phyloP scores from a whole-genome alignment of 2,113 vertebrate genomes.

The Macaca nemestrina region DNA sequence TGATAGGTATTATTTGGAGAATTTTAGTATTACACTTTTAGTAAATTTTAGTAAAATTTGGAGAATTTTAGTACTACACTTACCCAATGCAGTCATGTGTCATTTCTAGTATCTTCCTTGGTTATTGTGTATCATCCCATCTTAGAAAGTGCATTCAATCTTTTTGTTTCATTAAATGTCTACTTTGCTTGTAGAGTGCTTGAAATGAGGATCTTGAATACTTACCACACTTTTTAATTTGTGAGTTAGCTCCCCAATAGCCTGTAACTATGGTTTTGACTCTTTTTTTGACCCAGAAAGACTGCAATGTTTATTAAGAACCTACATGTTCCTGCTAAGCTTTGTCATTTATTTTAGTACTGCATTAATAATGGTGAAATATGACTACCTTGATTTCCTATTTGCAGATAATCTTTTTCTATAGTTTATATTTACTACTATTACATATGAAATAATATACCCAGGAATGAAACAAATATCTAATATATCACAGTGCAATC shows the following conservation, averaged over 20 bases:
- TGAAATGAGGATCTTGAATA: background rate
- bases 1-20: background rate
- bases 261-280: background rate
- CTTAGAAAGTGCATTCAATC: slow-evolving; percentile 19
- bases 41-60: background rate
- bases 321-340: background rate
- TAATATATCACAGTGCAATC: background rate
- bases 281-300: background rate
- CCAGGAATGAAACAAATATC: background rate
- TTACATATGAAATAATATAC: background rate
- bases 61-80: background rate
- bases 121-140: background rate
- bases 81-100: background rate
- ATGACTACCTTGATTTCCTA: background rate
- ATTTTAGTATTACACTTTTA: background rate
- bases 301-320: background rate
- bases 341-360: background rate
- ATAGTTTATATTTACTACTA: background rate
- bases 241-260: background rate
- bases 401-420: background rate
- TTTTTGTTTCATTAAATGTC: background rate
- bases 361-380: background rate
- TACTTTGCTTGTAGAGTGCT: background rate
- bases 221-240: background rate
- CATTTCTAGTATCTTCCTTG: background rate